phyloP scores from a whole-genome alignment of 2,113 vertebrate genomes.

The Pelodiscus sinensis region DNA sequence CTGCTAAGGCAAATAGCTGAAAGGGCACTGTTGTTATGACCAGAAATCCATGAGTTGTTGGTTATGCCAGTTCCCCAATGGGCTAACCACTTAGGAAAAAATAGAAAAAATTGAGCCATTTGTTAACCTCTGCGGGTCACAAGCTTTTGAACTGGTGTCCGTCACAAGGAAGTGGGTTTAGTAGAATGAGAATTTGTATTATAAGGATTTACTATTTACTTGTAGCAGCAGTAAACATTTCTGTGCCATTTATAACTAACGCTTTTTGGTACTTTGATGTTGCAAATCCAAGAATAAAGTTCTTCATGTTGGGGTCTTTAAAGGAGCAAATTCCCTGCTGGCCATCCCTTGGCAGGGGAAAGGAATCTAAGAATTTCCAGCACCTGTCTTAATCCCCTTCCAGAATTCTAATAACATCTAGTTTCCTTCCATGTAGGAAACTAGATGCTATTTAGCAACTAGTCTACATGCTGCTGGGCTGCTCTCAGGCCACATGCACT shows the following conservation, averaged over 20 bases:
- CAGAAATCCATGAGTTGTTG: background rate
- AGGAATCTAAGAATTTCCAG: background rate
- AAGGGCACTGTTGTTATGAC: background rate
- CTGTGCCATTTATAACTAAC: background rate
- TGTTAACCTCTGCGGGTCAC: background rate
- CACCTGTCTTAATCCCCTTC: background rate
- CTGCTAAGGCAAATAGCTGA: too few species aligned
- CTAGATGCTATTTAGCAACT: background rate
- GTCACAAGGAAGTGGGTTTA: background rate
- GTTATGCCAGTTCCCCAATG: background rate
- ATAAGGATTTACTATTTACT: background rate
- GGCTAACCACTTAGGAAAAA: background rate
- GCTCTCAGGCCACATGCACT: background rate
- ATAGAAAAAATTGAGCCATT: accelerated
- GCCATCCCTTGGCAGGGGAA: accelerated
- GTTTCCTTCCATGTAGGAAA: background rate
- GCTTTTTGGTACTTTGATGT: background rate
- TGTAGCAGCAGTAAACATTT: background rate
- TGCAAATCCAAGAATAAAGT: background rate
- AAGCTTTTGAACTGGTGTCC: background rate
- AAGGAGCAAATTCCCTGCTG: background rate
- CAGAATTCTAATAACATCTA: background rate
- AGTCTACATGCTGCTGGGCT: background rate
- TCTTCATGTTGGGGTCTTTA: background rate
- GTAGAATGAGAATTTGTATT: background rate